Conservation (phyloP, 1,140 invertebrate species). For the Caenorhabditis inopinata region DNA sequence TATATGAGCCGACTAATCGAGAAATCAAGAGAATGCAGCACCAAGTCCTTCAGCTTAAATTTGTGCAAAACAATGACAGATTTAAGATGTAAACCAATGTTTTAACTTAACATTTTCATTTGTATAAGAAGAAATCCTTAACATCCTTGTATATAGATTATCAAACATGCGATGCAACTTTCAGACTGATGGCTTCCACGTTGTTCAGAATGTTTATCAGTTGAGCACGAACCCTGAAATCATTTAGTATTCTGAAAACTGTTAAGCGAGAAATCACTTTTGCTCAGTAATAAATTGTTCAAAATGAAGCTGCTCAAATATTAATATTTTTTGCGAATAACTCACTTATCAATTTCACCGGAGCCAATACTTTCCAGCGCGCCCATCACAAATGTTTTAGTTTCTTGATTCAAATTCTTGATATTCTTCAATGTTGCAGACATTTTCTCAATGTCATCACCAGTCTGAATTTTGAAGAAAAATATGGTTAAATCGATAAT, state of each 20-base stretch:
- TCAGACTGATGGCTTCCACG: not conserved
- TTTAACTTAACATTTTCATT: too few species aligned
- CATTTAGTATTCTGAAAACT: too few species aligned
- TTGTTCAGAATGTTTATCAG: not conserved
- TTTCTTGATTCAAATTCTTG: slow-evolving; percentile 13
- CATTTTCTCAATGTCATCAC: not conserved
- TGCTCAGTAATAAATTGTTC: too few species aligned
- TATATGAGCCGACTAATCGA: not conserved
- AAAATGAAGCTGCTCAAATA: too few species aligned
- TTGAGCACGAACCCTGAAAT: not conserved
- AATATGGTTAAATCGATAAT: too few species aligned
- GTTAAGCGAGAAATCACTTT: too few species aligned
- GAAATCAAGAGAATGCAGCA: not conserved
- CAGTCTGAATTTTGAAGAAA: not conserved
- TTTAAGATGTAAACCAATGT: too few species aligned
- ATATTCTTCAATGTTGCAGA: not conserved
- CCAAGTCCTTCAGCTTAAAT: not conserved
- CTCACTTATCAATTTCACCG: not conserved
- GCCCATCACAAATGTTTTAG: not conserved
- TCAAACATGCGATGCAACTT: not conserved
- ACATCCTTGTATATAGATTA: too few species aligned
- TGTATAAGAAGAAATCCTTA: too few species aligned
- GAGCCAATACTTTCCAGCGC: not conserved
- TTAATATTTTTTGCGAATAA: too few species aligned
- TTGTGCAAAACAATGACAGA: not conserved